Evolutionary conservation across 64 coral and sea anemone genomes (phyloP), one percentile per base, ranked within the genome.

Genomic region (Porites lutea): DNA sequence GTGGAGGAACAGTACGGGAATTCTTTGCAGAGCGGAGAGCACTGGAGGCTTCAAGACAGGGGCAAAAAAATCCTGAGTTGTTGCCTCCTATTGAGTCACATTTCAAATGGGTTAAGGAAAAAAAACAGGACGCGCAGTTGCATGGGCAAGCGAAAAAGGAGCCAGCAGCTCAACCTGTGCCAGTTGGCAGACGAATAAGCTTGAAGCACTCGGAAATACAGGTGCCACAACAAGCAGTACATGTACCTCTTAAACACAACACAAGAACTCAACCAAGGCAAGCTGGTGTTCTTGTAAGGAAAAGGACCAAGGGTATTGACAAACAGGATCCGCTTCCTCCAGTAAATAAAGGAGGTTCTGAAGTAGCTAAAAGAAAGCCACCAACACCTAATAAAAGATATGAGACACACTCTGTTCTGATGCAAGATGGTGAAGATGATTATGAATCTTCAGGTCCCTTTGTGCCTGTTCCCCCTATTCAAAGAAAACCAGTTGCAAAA

Each of bases 11-110:
- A 21, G 97, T 99, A 2, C 78, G 97, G 69, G 97, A 92, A 45
- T 99, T 99, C 61, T 99, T 99, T 94, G 79, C 88, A 52, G 94
- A 96, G 81, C 82, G 97, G 83, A 91, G 94, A 94, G 91, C 91
- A 78, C 59, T 96, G 83, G 91, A 92, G 71, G 91, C 97, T 21
- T 86, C 81, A 58, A 75, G 27, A 65, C 91, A 80, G 57, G 82
- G 71, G 6, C 69, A 90, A 54, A 87, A 87, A 59, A 89, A 93
- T 78, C 63, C 64, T 20, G 72, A 88, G 50, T 2, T 71, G 54
- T 79, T 99, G 19, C 97, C 97, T 16, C 97, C 97, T 13, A 99
- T 99, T 83, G 88, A 90, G 53, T 59, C 78, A 87, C 97, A 96
- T 66, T 96, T 96, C 71, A 91, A 69, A 55, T 78, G 73, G 48